phyloP scores from a whole-genome alignment of 2,888 invertebrate species.

The Drosophila stalkeri region DNA sequence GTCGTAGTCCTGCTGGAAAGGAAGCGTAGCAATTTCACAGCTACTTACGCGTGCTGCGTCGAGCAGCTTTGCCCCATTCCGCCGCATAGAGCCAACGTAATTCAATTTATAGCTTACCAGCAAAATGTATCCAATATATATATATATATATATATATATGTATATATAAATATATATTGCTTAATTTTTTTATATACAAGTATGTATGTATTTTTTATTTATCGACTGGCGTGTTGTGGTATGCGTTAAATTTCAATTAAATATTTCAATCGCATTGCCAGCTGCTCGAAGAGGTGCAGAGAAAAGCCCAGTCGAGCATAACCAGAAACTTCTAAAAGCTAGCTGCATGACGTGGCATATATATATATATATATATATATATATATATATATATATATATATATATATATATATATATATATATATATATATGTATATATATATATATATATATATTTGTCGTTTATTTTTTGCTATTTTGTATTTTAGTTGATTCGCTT shows the following conservation, averaged over 20 bases:
- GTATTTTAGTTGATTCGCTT: slow-evolving; percentile 33
- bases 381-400: slow-evolving; percentile 22
- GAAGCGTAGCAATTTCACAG: slow-evolving; percentile 71
- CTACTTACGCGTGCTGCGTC: slow-evolving; percentile 70
- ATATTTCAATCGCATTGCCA: slow-evolving; percentile 75
- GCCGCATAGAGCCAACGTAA: slow-evolving; percentile 48
- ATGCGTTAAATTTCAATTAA: slow-evolving; percentile 80
- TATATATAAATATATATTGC: slow-evolving; percentile 38
- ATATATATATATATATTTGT: slow-evolving; percentile 45
- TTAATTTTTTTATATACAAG: slow-evolving; percentile 35
- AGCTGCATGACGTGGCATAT: slow-evolving; percentile 40
- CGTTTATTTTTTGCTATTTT: slow-evolving; percentile 34
- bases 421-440: slow-evolving; percentile 24
- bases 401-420: neutral
- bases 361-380: neutral
- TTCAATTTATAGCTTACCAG: slow-evolving; percentile 71
- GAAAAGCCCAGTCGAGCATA: slow-evolving; percentile 22
- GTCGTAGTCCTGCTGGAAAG: slow-evolving; percentile 50
- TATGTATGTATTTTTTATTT: slow-evolving; percentile 62
- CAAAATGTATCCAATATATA: slow-evolving; percentile 67
- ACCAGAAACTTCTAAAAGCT: slow-evolving; percentile 12
- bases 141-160: slow-evolving; percentile 36
- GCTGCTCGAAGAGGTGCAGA: slow-evolving; percentile 15
- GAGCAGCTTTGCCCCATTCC: slow-evolving; percentile 51
- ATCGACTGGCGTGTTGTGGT: slow-evolving; percentile 70